Conservation (phyloP, 2,888 invertebrate genomes). For the Hartigia nigra region DNA sequence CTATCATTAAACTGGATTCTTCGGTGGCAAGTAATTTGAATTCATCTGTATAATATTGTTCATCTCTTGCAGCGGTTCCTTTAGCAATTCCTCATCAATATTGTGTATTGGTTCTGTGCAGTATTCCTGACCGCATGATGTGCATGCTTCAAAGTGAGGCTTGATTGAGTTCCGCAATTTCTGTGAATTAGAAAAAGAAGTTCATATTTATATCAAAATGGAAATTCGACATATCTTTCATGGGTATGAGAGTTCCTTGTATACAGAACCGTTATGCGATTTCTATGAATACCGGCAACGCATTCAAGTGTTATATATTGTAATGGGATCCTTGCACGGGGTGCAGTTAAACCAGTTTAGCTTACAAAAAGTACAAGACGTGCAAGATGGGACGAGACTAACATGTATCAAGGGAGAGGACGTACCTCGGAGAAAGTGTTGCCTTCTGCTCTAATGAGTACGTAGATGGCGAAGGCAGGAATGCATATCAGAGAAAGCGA, state of each 20-base stretch:
- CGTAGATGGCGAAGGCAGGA: constrained; percentile 82
- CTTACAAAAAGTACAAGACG: not conserved
- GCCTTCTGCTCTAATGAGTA: constrained; percentile 78
- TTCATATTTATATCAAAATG: constrained; percentile 17
- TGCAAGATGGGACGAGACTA: not conserved
- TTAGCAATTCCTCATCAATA: constrained; percentile 68
- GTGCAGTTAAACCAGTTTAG: not conserved
- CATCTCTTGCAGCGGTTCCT: constrained; percentile 68
- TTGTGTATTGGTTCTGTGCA: constrained; percentile 66
- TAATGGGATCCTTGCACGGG: not conserved
- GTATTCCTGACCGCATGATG: constrained; percentile 80
- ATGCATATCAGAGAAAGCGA: constrained; percentile 86
- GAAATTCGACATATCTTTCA: constrained; percentile 17
- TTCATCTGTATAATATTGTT: constrained; percentile 54
- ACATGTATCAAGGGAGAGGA: constrained; percentile 9
- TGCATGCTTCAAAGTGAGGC: constrained; percentile 81
- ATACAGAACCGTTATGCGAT: not conserved
- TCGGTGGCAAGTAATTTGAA: constrained; percentile 39
- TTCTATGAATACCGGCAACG: not conserved
- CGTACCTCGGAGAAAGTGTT: constrained; percentile 77
- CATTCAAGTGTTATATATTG: not conserved
- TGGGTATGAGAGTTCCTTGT: constrained; percentile 1
- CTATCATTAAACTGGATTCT: constrained; percentile 27
- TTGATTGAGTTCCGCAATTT: constrained; percentile 81
- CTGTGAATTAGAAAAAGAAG: constrained; percentile 67